Conservation (phyloP, 2,113 vertebrate genomes). For the Romanogobio albipinnatus region DNA sequence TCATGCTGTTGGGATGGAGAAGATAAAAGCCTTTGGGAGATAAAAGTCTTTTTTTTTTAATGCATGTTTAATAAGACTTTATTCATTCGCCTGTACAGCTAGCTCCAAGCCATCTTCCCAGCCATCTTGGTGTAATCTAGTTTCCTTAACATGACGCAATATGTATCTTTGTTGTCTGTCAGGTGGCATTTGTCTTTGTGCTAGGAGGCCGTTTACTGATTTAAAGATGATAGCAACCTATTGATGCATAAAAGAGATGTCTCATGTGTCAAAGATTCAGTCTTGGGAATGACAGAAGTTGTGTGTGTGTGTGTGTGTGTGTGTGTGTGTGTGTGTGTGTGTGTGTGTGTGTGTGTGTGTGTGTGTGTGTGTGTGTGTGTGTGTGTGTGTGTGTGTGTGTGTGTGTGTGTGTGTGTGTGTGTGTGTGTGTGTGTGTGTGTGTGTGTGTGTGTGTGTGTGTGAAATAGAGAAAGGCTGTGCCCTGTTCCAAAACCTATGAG, state of each 20-base stretch:
- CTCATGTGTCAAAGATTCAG: conserved; percentile 10
- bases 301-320: background rate
- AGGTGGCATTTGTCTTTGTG: conserved; percentile 35
- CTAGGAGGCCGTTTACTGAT: conserved; percentile 31
- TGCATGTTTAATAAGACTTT: conserved; percentile 35
- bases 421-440: too few species aligned
- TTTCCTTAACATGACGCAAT: conserved; percentile 17
- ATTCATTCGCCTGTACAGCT: conserved; percentile 19
- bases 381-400: too few species aligned
- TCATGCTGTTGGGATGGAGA: conserved; percentile 20
- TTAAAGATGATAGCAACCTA: conserved; percentile 22
- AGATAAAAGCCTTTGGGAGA: conserved; percentile 52
- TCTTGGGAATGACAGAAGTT: conserved; percentile 24
- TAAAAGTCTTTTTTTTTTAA: conserved; percentile 14
- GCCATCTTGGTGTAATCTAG: background rate
- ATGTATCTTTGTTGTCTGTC: conserved; percentile 20
- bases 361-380: background rate
- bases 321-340: too few species aligned
- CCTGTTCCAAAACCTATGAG: background rate
- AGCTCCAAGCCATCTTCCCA: conserved; percentile 14
- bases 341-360: too few species aligned
- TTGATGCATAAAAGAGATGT: conserved; percentile 28
- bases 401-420: too few species aligned
- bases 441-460: too few species aligned
- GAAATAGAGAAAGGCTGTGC: background rate